Base-by-base conservation (phyloP, 2,797 vertebrate species). In the Zonotrichia albicollis region DNA sequence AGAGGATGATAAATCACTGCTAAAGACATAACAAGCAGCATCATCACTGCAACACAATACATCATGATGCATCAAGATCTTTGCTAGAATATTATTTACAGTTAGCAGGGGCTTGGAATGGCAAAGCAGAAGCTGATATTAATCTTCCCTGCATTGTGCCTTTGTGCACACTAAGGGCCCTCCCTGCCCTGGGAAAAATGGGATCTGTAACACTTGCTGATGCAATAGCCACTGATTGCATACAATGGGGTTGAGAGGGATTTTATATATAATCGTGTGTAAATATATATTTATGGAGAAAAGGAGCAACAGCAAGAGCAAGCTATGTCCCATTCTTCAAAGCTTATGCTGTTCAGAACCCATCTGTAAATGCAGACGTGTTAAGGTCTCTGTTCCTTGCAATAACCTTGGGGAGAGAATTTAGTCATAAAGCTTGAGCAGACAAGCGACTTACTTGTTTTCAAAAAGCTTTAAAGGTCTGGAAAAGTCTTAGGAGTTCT, bases 1-100 rank as follows among this genome's bases (percentile, higher is more conserved):
- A 94, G 96, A 97, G 96, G 94, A 97, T 96, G 97, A 98, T 97
- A 97, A 97, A 98, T 98, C 97, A 96, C 96, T 75, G 71, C 72
- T 93, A 95, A 97, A 97, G 97, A 97, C 96, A 91, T 91, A 97
- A 97, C 96, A 95, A 96, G 96, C 94, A 96, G 95, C 94, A 97
- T 96, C 92, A 94, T 96, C 38, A 6, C 96, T 96, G 87, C 97
- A 90, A 75, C 87, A 96, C 96, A 96, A 98, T 97, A 97, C 97
- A 97, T 98, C 97, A 97, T 95, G 97, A 97, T 97, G 95, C 89
- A 97, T 95, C 97, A 96, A 86, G 50, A 96, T 97, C 96, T 96
- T 97, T 95, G 96, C 97, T 97, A 95, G 95, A 97, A 97, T 85
- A 74, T 97, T 97, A 97, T 97, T 98, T 97, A 97, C 97, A 94